Evolutionary conservation across 2,113 vertebrate species (phyloP).

Genomic region (Calidris pugnax): DNA sequence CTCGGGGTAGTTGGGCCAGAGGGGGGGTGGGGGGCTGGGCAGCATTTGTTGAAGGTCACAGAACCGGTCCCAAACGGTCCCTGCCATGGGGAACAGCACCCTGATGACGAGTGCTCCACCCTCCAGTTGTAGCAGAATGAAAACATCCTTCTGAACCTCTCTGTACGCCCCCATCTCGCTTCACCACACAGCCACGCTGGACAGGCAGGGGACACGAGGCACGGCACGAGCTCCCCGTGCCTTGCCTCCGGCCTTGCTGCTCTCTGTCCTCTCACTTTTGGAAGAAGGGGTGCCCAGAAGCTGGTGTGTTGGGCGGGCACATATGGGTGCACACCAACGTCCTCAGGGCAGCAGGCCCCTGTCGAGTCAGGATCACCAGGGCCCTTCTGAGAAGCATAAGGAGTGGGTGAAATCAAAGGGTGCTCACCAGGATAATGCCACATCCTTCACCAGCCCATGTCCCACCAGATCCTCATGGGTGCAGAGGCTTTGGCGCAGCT

Average conservation of each 20-base stretch:
- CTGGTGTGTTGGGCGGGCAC: accelerated
- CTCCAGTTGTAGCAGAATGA: background rate
- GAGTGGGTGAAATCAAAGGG: background rate
- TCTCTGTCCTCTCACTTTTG: background rate
- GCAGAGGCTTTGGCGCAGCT: background rate
- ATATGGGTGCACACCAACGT: background rate
- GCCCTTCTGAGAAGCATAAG: background rate
- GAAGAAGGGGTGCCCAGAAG: background rate
- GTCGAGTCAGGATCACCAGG: background rate
- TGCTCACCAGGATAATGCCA: background rate
- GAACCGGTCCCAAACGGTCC: accelerated
- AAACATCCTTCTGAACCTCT: background rate
- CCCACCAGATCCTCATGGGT: background rate
- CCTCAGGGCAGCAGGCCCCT: background rate
- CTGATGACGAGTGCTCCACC: background rate
- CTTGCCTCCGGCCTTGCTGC: accelerated
- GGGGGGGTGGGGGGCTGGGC: no score
- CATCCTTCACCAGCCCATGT: background rate
- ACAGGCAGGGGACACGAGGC: background rate
- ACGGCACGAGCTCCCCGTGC: accelerated
- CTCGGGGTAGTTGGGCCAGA: background rate
- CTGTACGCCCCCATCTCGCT: accelerated
- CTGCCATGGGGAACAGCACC: background rate
- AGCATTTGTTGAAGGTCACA: background rate
- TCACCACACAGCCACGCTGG: background rate